Evolutionary conservation across 2,888 invertebrate genomes (phyloP).

Genomic region (Polyommatus icarus): DNA sequence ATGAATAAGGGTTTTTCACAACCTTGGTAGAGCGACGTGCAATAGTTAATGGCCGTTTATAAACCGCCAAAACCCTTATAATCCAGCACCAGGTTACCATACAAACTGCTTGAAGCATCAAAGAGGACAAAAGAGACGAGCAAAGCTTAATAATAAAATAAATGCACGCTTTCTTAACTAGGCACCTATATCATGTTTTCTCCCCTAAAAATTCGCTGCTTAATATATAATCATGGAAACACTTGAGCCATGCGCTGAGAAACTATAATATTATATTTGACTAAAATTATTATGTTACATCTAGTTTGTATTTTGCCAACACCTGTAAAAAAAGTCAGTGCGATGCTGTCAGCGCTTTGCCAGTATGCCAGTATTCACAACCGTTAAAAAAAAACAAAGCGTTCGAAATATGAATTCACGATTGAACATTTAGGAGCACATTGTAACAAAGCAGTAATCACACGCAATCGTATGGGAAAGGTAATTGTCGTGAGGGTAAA

Average conservation of each 20-base stretch:
- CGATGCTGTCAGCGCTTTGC: background rate
- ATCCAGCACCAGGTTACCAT: too few species aligned
- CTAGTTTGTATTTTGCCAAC: background rate
- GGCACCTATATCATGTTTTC: too few species aligned
- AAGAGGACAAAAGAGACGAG: too few species aligned
- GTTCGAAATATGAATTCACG: slow-evolving; percentile 26
- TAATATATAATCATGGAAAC: too few species aligned
- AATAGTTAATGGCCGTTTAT: background rate
- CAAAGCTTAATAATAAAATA: too few species aligned
- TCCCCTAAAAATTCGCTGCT: too few species aligned
- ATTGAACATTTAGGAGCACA: slow-evolving; percentile 30
- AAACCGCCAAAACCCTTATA: background rate
- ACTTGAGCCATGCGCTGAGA: too few species aligned
- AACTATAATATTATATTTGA: too few species aligned
- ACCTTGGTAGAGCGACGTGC: background rate
- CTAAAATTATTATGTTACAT: background rate
- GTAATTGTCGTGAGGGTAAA: slow-evolving; percentile 62
- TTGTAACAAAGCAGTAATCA: slow-evolving; percentile 31
- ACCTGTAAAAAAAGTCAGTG: background rate
- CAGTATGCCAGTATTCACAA: background rate
- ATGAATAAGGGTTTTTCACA: background rate
- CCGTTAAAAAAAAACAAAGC: slow-evolving; percentile 23
- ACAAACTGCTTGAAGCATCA: too few species aligned
- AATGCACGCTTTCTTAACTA: too few species aligned
- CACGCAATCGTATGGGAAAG: slow-evolving; percentile 32